Conservation (phyloP, 2,888 invertebrate genomes). For the Erebia epiphron region DNA sequence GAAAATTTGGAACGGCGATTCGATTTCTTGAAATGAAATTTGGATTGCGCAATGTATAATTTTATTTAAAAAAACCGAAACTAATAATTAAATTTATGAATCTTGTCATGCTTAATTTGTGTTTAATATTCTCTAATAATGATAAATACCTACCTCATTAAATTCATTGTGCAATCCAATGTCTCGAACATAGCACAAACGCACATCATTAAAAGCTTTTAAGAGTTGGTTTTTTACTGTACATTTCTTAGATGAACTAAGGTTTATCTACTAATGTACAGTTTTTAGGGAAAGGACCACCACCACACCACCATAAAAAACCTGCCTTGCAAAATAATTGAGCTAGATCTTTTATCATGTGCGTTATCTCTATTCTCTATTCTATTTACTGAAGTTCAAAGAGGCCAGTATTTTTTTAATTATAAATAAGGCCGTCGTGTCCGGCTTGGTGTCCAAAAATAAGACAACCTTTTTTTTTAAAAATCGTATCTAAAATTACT, state of each 20-base stretch:
- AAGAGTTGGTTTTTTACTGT: too few species aligned
- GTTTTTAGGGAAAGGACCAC: too few species aligned
- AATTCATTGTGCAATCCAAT: constrained; percentile 21
- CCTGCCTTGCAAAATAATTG: background rate
- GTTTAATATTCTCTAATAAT: background rate
- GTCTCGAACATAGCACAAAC: background rate
- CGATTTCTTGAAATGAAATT: constrained; percentile 20
- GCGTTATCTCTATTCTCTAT: background rate
- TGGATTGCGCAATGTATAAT: constrained; percentile 13
- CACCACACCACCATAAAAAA: background rate
- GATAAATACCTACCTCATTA: too few species aligned
- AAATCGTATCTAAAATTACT: too few species aligned
- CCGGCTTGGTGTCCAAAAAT: too few species aligned
- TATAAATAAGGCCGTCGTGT: too few species aligned
- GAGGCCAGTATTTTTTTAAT: too few species aligned
- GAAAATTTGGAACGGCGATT: constrained; percentile 50
- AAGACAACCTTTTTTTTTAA: too few species aligned
- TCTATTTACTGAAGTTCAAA: background rate
- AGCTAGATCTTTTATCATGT: background rate
- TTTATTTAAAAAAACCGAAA: constrained; percentile 1
- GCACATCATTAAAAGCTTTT: background rate
- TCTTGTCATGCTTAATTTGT: background rate
- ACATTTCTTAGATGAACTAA: too few species aligned
- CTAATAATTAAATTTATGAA: background rate
- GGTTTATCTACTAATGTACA: background rate